A percentile compares a stretch with the other conserved stretches of the same genome.
Evolutionary conservation across 2,888 invertebrate species (phyloP).

Genomic region (Temnothorax ravouxi): DNA sequence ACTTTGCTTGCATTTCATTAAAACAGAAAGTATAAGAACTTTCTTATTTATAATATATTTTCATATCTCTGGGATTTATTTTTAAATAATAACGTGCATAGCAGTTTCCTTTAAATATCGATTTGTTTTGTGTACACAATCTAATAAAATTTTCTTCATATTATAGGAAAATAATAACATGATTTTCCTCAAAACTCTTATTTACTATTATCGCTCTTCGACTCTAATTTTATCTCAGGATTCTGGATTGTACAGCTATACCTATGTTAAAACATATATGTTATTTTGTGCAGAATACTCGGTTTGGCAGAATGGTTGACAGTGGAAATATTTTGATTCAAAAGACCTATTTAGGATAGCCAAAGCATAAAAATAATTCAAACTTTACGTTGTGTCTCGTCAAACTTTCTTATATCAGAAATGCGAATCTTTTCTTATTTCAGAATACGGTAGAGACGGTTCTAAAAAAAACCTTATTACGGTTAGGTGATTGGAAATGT

Average conservation of each 20-base stretch:
- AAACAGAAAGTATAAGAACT: neutral
- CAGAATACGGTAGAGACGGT: neutral
- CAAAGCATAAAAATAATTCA: neutral
- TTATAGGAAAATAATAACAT: neutral
- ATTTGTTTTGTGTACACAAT: neutral
- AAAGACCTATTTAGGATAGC: neutral
- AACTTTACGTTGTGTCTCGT: neutral
- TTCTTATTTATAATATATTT: neutral
- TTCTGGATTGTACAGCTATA: too few species aligned
- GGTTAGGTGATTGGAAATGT: constrained; percentile 68
- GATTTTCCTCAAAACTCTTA: neutral
- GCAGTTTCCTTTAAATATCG: neutral
- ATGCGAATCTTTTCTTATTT: constrained; percentile 23
- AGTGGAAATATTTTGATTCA: neutral
- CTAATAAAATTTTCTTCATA: neutral
- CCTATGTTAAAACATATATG: too few species aligned
- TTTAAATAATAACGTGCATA: neutral
- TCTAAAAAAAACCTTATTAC: constrained; percentile 59
- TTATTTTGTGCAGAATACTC: neutral
- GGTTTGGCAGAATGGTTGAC: neutral
- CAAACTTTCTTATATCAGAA: constrained; percentile 9
- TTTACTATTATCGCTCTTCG: neutral
- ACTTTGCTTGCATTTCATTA: neutral
- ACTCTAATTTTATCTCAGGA: neutral
- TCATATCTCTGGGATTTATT: neutral